phyloP scores from a whole-genome alignment of 2,888 invertebrate species.

The Heliconius charithonia region DNA sequence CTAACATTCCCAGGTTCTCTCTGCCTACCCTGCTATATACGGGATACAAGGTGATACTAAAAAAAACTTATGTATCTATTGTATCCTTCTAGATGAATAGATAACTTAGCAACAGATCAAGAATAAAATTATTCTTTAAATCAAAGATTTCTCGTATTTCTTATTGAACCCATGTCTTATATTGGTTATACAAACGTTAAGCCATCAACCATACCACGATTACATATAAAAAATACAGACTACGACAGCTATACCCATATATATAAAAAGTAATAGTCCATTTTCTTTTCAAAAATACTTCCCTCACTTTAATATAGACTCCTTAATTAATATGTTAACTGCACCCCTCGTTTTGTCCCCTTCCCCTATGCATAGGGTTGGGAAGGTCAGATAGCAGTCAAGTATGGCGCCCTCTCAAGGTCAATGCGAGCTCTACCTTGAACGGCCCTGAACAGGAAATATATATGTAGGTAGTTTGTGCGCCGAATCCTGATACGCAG shows the following conservation, averaged over 20 bases:
- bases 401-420: slow-evolving; percentile 49
- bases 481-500: slow-evolving; percentile 22
- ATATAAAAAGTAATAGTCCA: background rate
- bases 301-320: slow-evolving; percentile 1
- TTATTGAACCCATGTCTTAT: background rate
- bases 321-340: slow-evolving; percentile 21
- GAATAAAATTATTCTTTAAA: background rate
- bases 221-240: background rate
- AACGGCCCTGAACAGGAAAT: slow-evolving; percentile 40
- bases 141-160: background rate
- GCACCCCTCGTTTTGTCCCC: slow-evolving; percentile 41
- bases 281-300: background rate
- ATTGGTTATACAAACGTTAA: background rate
- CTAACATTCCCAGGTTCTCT: no score
- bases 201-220: background rate
- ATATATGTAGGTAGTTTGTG: slow-evolving; percentile 30
- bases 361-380: slow-evolving; percentile 46
- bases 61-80: no score
- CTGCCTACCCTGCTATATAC: no score
- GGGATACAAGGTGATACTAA: no score
- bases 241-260: background rate
- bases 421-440: slow-evolving; percentile 48
- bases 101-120: background rate
- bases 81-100: background rate
- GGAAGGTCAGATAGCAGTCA: slow-evolving; percentile 51